Conservation (phyloP, 2,797 vertebrate species). For the Molossus alvarezi region DNA sequence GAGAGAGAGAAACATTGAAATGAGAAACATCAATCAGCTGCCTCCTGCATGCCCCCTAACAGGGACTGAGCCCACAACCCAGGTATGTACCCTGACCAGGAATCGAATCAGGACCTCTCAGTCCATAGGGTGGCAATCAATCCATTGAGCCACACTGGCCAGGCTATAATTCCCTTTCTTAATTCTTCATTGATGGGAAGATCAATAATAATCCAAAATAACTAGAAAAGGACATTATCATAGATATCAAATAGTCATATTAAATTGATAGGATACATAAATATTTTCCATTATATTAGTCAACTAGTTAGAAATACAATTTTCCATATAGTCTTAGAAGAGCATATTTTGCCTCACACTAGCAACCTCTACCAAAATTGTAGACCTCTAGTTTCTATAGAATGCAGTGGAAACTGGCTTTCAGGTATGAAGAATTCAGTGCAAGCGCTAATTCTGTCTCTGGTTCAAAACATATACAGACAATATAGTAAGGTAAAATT, state of each 20-base stretch:
- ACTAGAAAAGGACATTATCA: neutral
- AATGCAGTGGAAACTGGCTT: neutral
- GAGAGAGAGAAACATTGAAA: too few species aligned
- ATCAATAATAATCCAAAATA: conserved; percentile 20
- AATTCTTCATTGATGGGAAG: neutral
- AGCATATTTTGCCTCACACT: neutral
- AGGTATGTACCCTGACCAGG: too few species aligned
- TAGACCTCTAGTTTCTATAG: neutral
- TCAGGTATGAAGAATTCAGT: neutral
- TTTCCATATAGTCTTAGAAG: neutral
- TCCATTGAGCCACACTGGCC: too few species aligned
- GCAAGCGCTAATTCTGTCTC: neutral
- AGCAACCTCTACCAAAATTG: neutral
- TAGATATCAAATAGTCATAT: neutral
- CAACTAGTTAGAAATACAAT: neutral
- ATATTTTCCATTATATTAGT: neutral
- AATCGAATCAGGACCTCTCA: too few species aligned
- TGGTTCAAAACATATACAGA: neutral
- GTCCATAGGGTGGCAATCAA: too few species aligned
- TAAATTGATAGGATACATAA: neutral
- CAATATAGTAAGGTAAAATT: neutral
- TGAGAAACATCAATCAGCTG: too few species aligned
- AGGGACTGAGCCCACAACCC: too few species aligned
- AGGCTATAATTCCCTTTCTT: neutral
- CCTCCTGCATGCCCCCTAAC: too few species aligned